Conservation (phyloP, 2,797 vertebrate species). For the Coracias cyanogaster region DNA sequence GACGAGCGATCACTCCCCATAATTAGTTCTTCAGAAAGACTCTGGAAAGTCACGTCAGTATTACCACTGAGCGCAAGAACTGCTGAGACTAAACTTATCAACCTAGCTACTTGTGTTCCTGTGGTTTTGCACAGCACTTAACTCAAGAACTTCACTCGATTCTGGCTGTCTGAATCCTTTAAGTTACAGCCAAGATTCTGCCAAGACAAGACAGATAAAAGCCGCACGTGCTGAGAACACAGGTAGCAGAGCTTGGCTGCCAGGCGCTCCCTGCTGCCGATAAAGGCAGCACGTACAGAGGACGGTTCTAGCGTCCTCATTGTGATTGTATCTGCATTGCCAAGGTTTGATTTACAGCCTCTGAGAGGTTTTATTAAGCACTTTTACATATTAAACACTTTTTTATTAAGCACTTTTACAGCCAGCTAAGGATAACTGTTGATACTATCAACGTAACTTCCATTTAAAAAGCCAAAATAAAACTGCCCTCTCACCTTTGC, state of each 20-base stretch:
- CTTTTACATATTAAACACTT: no score
- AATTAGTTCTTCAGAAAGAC: not conserved
- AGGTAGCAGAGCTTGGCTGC: not conserved
- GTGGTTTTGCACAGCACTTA: not conserved
- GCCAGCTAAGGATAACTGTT: not conserved
- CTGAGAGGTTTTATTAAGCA: fast-evolving
- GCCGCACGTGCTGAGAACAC: not conserved
- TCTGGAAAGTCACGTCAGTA: not conserved
- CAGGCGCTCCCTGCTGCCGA: not conserved
- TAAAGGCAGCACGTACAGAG: not conserved
- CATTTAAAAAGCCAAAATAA: not conserved
- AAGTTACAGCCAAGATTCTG: not conserved
- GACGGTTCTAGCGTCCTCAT: not conserved
- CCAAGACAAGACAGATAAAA: not conserved
- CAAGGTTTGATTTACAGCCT: not conserved
- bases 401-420: not conserved
- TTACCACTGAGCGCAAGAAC: not conserved
- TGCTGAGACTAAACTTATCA: not conserved
- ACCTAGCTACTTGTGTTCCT: not conserved
- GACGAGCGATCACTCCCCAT: not conserved
- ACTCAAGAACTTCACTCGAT: no score
- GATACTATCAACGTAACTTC: not conserved
- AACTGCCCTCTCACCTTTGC: not conserved
- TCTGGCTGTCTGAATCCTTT: not conserved
- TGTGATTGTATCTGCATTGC: fast-evolving